Conservation (phyloP, 2,797 vertebrate genomes). For the Amblyraja radiata region DNA sequence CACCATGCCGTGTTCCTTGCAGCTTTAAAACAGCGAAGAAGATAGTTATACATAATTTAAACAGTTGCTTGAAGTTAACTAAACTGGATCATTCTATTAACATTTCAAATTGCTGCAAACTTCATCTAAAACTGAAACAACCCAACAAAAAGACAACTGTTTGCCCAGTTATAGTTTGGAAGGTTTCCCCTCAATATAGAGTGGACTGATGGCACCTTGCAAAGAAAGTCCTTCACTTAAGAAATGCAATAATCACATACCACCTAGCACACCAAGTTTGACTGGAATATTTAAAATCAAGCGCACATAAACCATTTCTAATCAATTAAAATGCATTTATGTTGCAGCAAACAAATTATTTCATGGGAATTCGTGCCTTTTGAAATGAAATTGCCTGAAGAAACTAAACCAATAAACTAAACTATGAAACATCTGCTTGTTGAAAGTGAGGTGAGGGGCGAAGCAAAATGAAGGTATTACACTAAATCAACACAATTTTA, state of each 20-base stretch:
- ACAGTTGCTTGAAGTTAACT: neutral
- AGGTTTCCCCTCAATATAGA: neutral
- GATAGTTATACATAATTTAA: neutral
- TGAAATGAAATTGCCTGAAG: neutral
- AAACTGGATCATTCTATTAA: neutral
- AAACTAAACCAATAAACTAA: too few species aligned
- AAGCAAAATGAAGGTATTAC: too few species aligned
- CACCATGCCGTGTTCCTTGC: neutral
- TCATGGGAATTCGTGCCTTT: neutral
- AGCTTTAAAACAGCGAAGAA: neutral
- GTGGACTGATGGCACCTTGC: neutral
- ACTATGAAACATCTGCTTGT: too few species aligned
- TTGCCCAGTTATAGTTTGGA: neutral
- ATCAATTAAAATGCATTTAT: neutral
- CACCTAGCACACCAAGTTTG: neutral
- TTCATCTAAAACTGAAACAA: neutral
- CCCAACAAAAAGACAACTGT: too few species aligned
- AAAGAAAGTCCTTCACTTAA: neutral
- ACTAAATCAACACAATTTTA: too few species aligned
- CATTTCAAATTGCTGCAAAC: neutral
- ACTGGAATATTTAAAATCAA: neutral
- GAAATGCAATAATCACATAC: too few species aligned
- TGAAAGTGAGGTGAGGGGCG: too few species aligned
- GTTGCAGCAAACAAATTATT: neutral
- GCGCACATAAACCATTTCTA: neutral